These are phyloP conservation scores for Rhinoderma darwinii DNA, from an alignment of 2,113 vertebrate species.

Conservation along the genomic window DNA sequence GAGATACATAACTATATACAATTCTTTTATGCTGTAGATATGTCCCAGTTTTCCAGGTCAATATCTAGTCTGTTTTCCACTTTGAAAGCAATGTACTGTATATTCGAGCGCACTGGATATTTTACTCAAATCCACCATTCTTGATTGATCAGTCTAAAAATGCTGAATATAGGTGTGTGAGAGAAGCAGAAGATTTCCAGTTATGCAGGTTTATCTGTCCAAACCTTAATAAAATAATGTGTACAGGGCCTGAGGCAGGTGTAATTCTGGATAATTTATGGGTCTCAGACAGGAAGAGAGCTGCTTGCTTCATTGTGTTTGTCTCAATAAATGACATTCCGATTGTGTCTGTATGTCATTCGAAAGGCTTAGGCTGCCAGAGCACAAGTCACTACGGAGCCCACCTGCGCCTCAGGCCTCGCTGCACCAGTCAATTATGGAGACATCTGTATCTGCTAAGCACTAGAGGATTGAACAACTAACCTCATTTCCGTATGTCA, in stretches of 20 bases:
- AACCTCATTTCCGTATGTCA: constrained; percentile 68
- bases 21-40: no score
- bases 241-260: constrained; percentile 66
- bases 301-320: constrained; percentile 68
- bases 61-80: neutral
- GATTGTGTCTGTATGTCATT: constrained; percentile 67
- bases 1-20: no score
- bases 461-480: constrained; percentile 70
- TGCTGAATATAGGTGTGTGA: constrained; percentile 33
- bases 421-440: constrained; percentile 66
- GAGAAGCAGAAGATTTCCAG: constrained; percentile 62
- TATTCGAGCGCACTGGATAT: neutral
- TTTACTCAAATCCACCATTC: neutral
- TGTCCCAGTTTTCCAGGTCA: neutral
- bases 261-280: constrained; percentile 68
- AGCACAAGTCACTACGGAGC: constrained; percentile 65
- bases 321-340: constrained; percentile 71
- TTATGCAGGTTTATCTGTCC: constrained; percentile 66
- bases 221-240: constrained; percentile 68
- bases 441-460: constrained; percentile 70
- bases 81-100: neutral
- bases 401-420: constrained; percentile 68
- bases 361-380: constrained; percentile 68
- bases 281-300: constrained; percentile 69
- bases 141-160: constrained; percentile 15